These are phyloP conservation scores for Neotoxoptera formosana DNA, from an alignment of 1,140 invertebrate genomes.

Conservation along the genomic window DNA sequence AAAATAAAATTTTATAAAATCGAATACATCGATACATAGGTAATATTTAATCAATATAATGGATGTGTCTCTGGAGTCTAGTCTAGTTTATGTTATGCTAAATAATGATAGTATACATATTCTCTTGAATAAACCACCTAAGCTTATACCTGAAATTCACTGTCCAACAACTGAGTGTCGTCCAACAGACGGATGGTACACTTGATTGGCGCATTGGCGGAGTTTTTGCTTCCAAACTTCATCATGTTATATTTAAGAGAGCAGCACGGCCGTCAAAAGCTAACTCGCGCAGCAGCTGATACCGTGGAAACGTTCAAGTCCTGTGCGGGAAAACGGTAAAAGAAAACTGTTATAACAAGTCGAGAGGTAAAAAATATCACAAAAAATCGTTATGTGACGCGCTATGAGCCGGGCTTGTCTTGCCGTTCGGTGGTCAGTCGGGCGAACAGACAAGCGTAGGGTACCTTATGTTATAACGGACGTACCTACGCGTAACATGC, in stretches of 20 bases:
- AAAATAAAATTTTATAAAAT: no score
- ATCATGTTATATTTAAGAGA: conserved; percentile 68
- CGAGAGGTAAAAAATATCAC: background rate
- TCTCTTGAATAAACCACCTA: background rate
- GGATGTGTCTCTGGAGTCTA: background rate
- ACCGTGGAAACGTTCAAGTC: background rate
- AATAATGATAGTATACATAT: background rate
- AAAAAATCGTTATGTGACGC: background rate
- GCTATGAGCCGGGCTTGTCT: background rate
- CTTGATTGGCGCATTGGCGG: conserved; percentile 87
- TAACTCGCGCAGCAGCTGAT: background rate
- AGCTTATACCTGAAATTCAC: conserved; percentile 88
- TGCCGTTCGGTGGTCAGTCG: background rate
- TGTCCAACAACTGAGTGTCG: conserved; percentile 92
- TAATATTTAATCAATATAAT: background rate
- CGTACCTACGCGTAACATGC: background rate
- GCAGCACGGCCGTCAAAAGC: background rate
- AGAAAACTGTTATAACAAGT: background rate
- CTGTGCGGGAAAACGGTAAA: background rate
- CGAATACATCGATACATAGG: no score
- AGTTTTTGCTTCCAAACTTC: conserved; percentile 81
- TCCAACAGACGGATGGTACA: conserved; percentile 92
- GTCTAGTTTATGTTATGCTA: background rate
- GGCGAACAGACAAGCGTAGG: background rate
- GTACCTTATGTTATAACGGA: background rate